Conservation (phyloP, 2,888 invertebrate species). For the Vannuccia rotundouncinata region DNA sequence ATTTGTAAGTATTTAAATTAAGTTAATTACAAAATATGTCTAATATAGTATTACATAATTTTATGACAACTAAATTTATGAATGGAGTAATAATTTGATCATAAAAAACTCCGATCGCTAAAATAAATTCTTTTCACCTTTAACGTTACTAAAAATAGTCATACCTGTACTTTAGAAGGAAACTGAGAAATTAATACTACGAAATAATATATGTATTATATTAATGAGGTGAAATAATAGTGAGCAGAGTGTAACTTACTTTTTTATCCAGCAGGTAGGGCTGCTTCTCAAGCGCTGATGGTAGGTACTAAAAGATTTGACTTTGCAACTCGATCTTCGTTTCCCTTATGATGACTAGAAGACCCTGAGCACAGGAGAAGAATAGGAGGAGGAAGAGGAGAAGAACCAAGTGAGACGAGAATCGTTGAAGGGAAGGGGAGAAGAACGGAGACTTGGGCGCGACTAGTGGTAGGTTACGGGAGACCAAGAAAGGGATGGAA, state of each 20-base stretch:
- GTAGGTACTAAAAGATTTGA: conserved; percentile 21
- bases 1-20: too few relatives aligned
- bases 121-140: too few relatives aligned
- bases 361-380: background rate
- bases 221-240: background rate
- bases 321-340: conserved; percentile 14
- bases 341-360: background rate
- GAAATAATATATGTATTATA: background rate
- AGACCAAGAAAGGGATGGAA: background rate
- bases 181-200: background rate
- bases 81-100: too few relatives aligned
- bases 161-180: background rate
- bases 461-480: conserved; percentile 1
- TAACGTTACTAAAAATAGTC: background rate
- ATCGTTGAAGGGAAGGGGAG: background rate
- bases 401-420: background rate
- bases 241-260: background rate
- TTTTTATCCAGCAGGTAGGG: background rate
- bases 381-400: background rate
- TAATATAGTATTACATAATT: too few relatives aligned
- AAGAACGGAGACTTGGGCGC: background rate
- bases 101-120: too few relatives aligned
- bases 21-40: too few relatives aligned
- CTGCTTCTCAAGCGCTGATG: background rate
- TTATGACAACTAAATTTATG: too few relatives aligned